Conservation (phyloP, 2,113 vertebrate genomes). For the Cebus imitator region DNA sequence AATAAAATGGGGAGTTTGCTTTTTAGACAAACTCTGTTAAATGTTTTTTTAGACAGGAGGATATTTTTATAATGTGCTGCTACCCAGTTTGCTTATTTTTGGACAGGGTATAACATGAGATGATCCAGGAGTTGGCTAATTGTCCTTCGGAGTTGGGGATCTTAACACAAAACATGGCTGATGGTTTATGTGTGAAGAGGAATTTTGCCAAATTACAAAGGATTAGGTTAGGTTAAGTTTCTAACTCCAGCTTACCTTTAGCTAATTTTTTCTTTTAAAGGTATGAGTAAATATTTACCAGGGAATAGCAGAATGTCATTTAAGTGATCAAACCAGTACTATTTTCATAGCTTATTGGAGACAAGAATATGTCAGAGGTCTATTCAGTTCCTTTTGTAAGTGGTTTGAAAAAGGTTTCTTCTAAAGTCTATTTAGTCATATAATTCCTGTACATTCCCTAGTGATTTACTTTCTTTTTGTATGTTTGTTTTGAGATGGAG, state of each 20-base stretch:
- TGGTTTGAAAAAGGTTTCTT: not conserved
- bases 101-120: not conserved
- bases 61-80: not conserved
- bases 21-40: not conserved
- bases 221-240: slow-evolving; percentile 19
- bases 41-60: not conserved
- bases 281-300: slow-evolving; percentile 54
- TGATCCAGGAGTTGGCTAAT: not conserved
- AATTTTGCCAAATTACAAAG: slow-evolving; percentile 6
- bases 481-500: no score
- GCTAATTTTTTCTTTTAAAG: slow-evolving; percentile 19
- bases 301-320: slow-evolving; percentile 34
- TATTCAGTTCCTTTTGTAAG: not conserved
- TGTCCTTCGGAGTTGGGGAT: not conserved
- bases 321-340: slow-evolving; percentile 8
- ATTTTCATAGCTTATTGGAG: slow-evolving; percentile 44
- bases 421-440: not conserved
- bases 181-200: not conserved
- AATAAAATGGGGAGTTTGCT: not conserved
- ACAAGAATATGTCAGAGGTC: not conserved
- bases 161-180: not conserved
- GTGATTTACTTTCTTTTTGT: not conserved
- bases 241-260: not conserved
- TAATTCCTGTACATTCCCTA: not conserved
- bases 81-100: not conserved